A percentile compares a stretch with the other conserved stretches of the same genome.
These are phyloP conservation scores for Hyppa rectilinea DNA, from an alignment of 2,888 invertebrate species.

Conservation along the genomic window DNA sequence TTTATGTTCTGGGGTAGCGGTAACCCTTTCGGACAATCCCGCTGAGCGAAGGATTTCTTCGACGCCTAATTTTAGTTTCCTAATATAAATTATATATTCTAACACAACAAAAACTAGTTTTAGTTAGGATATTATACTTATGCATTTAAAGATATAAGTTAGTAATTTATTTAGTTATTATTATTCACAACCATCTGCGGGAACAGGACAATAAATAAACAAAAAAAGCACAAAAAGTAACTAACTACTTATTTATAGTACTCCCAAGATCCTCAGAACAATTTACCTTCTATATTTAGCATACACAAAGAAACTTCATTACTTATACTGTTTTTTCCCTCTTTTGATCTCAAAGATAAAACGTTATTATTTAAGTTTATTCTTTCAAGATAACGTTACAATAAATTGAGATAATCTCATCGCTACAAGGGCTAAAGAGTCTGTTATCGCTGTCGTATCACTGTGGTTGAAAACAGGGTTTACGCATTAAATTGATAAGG, in stretches of 20 bases:
- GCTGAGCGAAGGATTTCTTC: too few relatives aligned
- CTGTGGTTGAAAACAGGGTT: slow-evolving; percentile 39
- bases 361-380: slow-evolving; percentile 60
- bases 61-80: too few relatives aligned
- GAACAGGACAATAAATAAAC: not conserved
- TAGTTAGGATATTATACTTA: too few relatives aligned
- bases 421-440: slow-evolving; percentile 56
- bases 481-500: slow-evolving; percentile 48
- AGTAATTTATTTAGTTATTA: too few relatives aligned
- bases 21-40: too few relatives aligned
- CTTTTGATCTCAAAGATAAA: slow-evolving; percentile 65
- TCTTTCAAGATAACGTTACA: slow-evolving; percentile 61
- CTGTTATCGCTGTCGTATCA: slow-evolving; percentile 55
- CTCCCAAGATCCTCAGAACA: slow-evolving; percentile 20
- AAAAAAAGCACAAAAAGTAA: slow-evolving; percentile 9
- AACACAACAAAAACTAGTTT: too few relatives aligned
- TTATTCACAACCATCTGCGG: not conserved
- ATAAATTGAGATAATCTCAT: slow-evolving; percentile 67
- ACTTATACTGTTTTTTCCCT: slow-evolving; percentile 44
- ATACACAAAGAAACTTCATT: slow-evolving; percentile 48
- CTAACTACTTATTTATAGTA: slow-evolving; percentile 16
- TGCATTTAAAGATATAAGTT: too few relatives aligned
- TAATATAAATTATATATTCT: too few relatives aligned
- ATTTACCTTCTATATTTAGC: slow-evolving; percentile 42
- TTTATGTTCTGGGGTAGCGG: too few relatives aligned